A percentile compares a stretch with the other conserved stretches of the same genome.
phyloP scores from a whole-genome alignment of 2,797 vertebrate species.

The Hemitrygon akajei region DNA sequence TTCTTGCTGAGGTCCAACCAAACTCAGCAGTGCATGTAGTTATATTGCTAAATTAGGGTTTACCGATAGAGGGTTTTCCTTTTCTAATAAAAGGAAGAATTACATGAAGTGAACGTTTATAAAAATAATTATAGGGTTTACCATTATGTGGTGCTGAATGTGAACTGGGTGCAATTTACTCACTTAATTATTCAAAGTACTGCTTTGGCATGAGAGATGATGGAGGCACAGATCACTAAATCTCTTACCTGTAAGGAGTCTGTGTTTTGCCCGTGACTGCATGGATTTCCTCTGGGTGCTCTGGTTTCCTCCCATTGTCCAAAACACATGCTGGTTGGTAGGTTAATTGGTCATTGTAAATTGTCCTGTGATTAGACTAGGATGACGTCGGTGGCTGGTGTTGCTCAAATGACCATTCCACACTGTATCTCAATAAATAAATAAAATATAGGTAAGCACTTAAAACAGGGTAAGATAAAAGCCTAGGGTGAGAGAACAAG shows the following conservation, averaged over 20 bases:
- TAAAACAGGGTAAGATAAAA: background rate
- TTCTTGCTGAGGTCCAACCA: background rate
- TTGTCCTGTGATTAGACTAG: too few species aligned
- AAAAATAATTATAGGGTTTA: background rate
- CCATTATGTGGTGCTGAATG: background rate
- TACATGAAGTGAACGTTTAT: background rate
- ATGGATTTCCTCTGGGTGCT: too few species aligned
- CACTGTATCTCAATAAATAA: too few species aligned
- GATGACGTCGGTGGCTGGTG: too few species aligned
- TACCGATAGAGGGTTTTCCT: too few species aligned
- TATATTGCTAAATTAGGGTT: background rate
- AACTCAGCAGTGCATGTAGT: background rate
- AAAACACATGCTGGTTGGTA: too few species aligned
- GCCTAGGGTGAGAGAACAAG: background rate
- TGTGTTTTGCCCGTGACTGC: too few species aligned
- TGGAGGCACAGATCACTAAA: background rate
- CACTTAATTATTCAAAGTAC: background rate
- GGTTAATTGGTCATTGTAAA: too few species aligned
- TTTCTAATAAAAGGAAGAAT: background rate
- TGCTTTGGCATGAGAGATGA: background rate
- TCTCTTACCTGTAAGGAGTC: background rate
- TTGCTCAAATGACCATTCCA: too few species aligned
- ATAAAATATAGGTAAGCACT: background rate
- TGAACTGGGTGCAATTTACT: background rate
- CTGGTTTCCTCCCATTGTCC: too few species aligned